phyloP scores from a whole-genome alignment of 1,140 invertebrate species.

The Brachionus paranguensis region DNA sequence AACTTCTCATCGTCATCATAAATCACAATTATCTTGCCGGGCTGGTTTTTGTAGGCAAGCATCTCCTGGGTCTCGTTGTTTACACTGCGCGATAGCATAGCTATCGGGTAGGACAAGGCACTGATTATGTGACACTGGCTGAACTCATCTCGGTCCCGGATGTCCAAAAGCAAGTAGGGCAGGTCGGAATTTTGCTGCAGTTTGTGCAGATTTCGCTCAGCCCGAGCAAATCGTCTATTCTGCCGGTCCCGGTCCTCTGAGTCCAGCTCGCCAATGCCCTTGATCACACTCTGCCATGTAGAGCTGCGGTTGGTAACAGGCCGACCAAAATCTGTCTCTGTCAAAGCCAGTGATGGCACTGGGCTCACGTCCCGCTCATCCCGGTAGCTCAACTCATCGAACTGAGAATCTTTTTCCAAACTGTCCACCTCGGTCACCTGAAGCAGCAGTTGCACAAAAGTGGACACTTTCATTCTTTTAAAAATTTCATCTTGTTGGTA shows the following conservation, averaged over 20 bases:
- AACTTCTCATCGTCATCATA: constrained; percentile 59
- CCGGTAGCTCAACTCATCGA: neutral
- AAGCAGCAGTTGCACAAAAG: constrained; percentile 56
- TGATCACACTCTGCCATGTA: constrained; percentile 49
- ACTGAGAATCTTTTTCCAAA: neutral
- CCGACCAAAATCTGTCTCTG: neutral
- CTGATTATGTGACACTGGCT: constrained; percentile 53
- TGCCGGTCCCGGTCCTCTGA: constrained; percentile 42
- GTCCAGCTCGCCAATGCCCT: constrained; percentile 55
- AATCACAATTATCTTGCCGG: constrained; percentile 57
- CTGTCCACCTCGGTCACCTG: constrained; percentile 38
- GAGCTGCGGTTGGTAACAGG: neutral
- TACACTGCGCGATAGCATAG: constrained; percentile 53
- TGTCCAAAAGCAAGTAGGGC: constrained; percentile 59
- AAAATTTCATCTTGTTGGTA: constrained; percentile 56
- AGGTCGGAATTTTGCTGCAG: constrained; percentile 36
- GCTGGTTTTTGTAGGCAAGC: constrained; percentile 54
- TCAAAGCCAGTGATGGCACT: neutral
- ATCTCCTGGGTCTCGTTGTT: constrained; percentile 56
- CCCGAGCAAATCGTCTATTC: neutral
- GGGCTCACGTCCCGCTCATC: neutral
- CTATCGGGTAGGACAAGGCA: constrained; percentile 55
- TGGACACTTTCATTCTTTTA: constrained; percentile 57
- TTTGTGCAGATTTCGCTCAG: constrained; percentile 40
- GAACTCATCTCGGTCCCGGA: constrained; percentile 56